Evolutionary conservation across 2,888 invertebrate species (phyloP), one percentile per base, ranked within the genome.

Genomic region (Caenorhabditis uteleia): DNA sequence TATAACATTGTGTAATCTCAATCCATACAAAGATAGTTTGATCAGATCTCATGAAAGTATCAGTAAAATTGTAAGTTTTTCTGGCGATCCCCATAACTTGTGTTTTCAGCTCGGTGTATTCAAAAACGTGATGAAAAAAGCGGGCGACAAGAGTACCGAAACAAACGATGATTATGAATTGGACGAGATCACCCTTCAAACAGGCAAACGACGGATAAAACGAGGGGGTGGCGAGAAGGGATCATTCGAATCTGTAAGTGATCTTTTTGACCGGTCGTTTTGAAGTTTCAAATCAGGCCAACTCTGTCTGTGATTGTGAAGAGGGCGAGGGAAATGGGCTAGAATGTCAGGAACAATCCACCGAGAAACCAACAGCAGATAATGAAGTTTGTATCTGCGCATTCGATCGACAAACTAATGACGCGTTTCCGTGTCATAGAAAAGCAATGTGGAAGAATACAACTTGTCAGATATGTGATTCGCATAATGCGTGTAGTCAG

Each of bases 1-100:
- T 0, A 79, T 80, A 18, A 80, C 79, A 8, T 44, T 80, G 8
- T 80, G 80, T 62, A 80, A 80, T 31, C 49, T 80, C 21, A 80
- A 80, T 53, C 80, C 80, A 12, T 80, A 80, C 51, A 76, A 74
- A 46, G 75, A 74, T 43, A 77, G 77, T 53, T 27, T 75, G 1
- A 76, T 78, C 6, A 48, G 67, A 14, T 71, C 72, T 8, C 77
- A 79, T 43, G 77, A 77, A 6, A 60, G 74, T 38, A 73, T 80
- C n/a, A 68, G 66, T 40, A 68, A 77, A 62, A 81, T 78, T 57
- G 80, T 80, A 20, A 44, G 75, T 55, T 21, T 6, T 20, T 47
- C 20, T 34, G n/a, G n/a, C n/a, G n/a, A n/a, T n/a, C n/a, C n/a
- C n/a, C n/a, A n/a, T n/a, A n/a, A n/a, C n/a, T 25, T 23, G 12